A percentile compares a stretch with the other conserved stretches of the same genome.
Evolutionary conservation across 2,113 vertebrate genomes (phyloP).

Genomic region (Cebidichthys violaceus): DNA sequence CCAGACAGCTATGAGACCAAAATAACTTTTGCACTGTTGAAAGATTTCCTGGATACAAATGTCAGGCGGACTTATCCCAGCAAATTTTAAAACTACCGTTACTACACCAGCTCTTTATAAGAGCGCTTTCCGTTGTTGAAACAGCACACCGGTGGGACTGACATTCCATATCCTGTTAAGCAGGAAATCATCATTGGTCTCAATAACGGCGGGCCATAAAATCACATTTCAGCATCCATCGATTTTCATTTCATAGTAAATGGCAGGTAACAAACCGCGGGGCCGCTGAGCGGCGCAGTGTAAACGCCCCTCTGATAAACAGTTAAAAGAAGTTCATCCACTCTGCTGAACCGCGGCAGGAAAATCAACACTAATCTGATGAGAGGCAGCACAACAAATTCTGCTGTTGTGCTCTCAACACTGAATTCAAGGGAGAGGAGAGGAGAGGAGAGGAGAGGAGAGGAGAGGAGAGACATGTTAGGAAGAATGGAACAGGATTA

Average conservation of each 20-base stretch:
- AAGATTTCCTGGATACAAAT: conserved; percentile 35
- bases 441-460: conserved; percentile 32
- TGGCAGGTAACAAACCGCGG: conserved; percentile 84
- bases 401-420: conserved; percentile 80
- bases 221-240: conserved; percentile 79
- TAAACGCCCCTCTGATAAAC: conserved; percentile 85
- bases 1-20: conserved; percentile 25
- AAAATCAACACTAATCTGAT: conserved; percentile 96
- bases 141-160: conserved; percentile 53
- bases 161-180: conserved; percentile 76
- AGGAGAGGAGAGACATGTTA: neutral
- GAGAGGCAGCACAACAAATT: conserved; percentile 90
- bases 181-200: conserved; percentile 75
- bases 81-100: conserved; percentile 33
- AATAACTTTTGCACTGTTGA: conserved; percentile 32
- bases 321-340: conserved; percentile 87
- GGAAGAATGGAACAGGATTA: conserved; percentile 9
- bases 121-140: conserved; percentile 28
- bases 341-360: conserved; percentile 85
- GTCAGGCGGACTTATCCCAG: conserved; percentile 22
- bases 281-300: conserved; percentile 73
- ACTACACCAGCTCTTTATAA: conserved; percentile 11
- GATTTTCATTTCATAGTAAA: conserved; percentile 89
- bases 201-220: conserved; percentile 71
- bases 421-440: conserved; percentile 49